Conservation (phyloP, 2,888 invertebrate species). For the Furcula furcula region DNA sequence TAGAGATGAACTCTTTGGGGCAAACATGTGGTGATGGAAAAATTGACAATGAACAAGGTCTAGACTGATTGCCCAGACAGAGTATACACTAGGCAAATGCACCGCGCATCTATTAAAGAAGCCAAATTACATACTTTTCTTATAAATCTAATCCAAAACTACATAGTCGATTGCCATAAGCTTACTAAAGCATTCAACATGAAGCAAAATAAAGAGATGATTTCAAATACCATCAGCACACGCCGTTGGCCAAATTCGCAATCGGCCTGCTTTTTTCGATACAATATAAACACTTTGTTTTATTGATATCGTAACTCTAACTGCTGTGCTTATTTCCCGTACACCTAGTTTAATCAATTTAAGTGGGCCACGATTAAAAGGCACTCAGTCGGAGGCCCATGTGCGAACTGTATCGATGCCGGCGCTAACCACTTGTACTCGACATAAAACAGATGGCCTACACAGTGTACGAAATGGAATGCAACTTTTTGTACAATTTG, state of each 20-base stretch:
- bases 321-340: constrained; percentile 16
- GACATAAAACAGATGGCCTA: constrained; percentile 59
- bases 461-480: constrained; percentile 32
- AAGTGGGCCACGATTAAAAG: constrained; percentile 57
- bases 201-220: too few species aligned
- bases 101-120: too few species aligned
- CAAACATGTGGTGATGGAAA: too few species aligned
- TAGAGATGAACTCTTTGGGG: too few species aligned
- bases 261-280: constrained; percentile 3
- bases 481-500: constrained; percentile 39
- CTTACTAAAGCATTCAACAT: too few species aligned
- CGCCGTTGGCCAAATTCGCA: not conserved
- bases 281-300: constrained; percentile 9
- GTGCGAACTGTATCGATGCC: constrained; percentile 51
- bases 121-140: too few species aligned
- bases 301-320: constrained; percentile 9
- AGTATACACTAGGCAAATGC: too few species aligned
- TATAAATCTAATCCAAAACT: too few species aligned
- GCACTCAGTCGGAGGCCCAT: constrained; percentile 56
- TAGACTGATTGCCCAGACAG: too few species aligned
- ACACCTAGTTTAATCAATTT: constrained; percentile 40
- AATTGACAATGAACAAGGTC: too few species aligned
- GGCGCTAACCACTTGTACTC: constrained; percentile 44
- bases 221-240: too few species aligned
- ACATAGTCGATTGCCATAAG: too few species aligned